Conservation (phyloP, 2,113 vertebrate species). For the Podarcis muralis region DNA sequence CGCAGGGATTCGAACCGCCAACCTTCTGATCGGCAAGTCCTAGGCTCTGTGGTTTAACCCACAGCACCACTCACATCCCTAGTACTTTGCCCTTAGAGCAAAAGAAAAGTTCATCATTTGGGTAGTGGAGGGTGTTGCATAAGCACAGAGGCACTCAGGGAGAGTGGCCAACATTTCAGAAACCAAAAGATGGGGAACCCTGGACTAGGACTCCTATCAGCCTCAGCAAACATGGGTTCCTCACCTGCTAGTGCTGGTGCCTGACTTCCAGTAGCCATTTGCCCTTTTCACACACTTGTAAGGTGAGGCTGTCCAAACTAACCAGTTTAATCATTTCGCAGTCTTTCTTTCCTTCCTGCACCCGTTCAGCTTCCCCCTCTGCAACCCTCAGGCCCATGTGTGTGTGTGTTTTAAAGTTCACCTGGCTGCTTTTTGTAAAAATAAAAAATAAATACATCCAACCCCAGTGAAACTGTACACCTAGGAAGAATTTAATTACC, state of each 20-base stretch:
- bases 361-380: background rate
- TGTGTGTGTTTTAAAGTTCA: slow-evolving; percentile 24
- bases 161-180: background rate
- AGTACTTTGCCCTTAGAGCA: background rate
- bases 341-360: slow-evolving; percentile 28
- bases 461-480: slow-evolving; percentile 27
- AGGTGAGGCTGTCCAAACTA: slow-evolving; percentile 37
- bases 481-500: slow-evolving; percentile 74
- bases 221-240: background rate
- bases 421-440: slow-evolving; percentile 6
- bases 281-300: slow-evolving; percentile 44
- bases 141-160: background rate
- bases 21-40: too few species aligned
- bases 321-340: slow-evolving; percentile 48
- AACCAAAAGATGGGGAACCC: background rate
- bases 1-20: too few species aligned
- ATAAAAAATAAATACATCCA: background rate
- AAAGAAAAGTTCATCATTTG: background rate
- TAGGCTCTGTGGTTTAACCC: too few species aligned
- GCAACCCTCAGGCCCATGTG: background rate
- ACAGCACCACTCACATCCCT: too few species aligned
- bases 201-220: too few species aligned
- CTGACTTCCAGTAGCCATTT: background rate
- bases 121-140: background rate
- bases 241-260: background rate